Percentiles rank a stretch among this genome's conserved stretches.
phyloP scores from a whole-genome alignment of 2,888 invertebrate species.

The Metallyticus violacea region DNA sequence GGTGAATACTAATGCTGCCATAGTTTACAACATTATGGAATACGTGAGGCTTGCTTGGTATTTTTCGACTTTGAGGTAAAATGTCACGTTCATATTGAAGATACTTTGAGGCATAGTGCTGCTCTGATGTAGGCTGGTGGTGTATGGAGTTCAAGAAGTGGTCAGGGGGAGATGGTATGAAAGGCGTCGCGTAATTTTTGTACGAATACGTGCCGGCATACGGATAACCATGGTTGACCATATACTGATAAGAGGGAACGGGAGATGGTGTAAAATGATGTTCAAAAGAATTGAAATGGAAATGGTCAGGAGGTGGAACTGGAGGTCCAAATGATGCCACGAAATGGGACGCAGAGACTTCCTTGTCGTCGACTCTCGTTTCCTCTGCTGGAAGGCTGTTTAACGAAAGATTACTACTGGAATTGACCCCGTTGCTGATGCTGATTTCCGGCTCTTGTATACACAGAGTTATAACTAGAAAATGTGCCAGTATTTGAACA shows the following conservation, averaged over 20 bases:
- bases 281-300: background rate
- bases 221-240: background rate
- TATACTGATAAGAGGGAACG: background rate
- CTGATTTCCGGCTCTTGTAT: background rate
- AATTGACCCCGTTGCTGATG: background rate
- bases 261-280: too few relatives aligned
- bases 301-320: background rate
- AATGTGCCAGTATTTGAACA: background rate
- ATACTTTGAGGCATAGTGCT: background rate
- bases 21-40: conserved; percentile 22
- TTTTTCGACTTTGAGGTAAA: background rate
- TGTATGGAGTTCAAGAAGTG: background rate
- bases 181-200: background rate
- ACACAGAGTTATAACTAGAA: background rate
- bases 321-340: background rate
- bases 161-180: background rate
- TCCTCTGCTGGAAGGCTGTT: too few relatives aligned
- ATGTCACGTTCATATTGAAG: background rate
- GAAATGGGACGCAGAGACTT: background rate
- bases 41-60: background rate
- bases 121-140: background rate
- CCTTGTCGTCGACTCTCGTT: background rate
- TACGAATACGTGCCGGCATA: background rate
- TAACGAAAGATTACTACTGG: too few relatives aligned
- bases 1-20: conserved; percentile 24